These are phyloP conservation scores for Drosophila pullipes DNA, from an alignment of 2,888 invertebrate species.

Conservation along the genomic window DNA sequence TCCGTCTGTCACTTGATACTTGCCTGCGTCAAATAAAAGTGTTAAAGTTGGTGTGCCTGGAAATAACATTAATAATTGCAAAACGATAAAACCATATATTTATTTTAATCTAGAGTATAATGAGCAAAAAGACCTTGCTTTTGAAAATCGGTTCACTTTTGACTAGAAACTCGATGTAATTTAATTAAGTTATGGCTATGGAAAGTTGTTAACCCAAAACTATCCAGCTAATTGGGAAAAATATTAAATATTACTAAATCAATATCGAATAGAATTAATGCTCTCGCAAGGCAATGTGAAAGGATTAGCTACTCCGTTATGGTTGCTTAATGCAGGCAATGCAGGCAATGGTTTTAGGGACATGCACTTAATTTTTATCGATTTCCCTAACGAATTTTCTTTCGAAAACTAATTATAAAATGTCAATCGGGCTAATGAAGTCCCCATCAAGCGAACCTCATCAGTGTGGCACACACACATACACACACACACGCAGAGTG, in stretches of 20 bases:
- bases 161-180: background rate
- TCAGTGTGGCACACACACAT: constrained; percentile 7
- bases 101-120: too few relatives aligned
- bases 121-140: too few relatives aligned
- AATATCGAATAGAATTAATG: background rate
- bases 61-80: too few relatives aligned
- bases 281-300: background rate
- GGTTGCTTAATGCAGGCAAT: background rate
- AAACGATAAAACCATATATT: too few relatives aligned
- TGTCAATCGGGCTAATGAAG: constrained; percentile 50
- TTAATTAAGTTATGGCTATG: background rate
- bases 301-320: background rate
- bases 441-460: constrained; percentile 31
- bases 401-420: constrained; percentile 54
- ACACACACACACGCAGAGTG: constrained; percentile 2
- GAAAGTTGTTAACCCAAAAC: background rate
- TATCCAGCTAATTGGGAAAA: background rate
- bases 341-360: background rate
- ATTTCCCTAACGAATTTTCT: constrained; percentile 21
- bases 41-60: too few relatives aligned
- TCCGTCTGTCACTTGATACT: background rate
- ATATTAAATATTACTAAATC: background rate
- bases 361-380: constrained; percentile 13
- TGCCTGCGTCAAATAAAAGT: too few relatives aligned
- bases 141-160: too few relatives aligned